Evolutionary conservation across 2,797 vertebrate genomes (phyloP), one percentile per base, ranked within the genome.

Genomic region (Galagoides demidoff): DNA sequence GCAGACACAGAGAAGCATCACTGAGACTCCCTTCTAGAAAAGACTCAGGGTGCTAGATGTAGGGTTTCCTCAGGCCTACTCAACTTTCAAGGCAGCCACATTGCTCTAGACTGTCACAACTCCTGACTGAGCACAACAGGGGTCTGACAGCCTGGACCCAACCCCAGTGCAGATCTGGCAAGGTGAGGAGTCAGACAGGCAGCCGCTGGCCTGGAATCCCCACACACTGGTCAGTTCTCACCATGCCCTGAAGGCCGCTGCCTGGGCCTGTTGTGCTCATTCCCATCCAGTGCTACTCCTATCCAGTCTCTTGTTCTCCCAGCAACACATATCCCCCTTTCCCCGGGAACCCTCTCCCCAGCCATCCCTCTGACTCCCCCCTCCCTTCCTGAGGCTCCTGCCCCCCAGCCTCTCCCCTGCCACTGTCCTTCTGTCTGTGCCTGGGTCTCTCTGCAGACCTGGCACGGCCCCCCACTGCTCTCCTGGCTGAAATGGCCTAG

Each of bases 241-340:
- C 34, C 0, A 0, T 27, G 25, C 20, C 27, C 86, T 77, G 34
- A 31, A 19, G 45, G 5, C 7, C 37, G 14, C 7, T 6, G 27
- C 45, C 45, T 20, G 2, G 52, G 23, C n/a, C 34, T 37, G 4
- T 6, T 49, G 34, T 25, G 17, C 13, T 64, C 61, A 45, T 70
- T 76, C 71, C 37, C 63, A 71, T 73, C 45, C 11, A 0, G 25
- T 10, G 6, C 82, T 57, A 13, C 31, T 17, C 8, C 22, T 37
- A 2, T 1, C 5, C 14, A 27, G 19, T 20, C 57, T 74, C 29
- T 49, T 19, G 7, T 23, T 22, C 12, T 55, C 14, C 57, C 14
- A 1, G 17, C 13, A 25, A 13, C 45, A 68, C 7, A 49, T 8
- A 31, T 19, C 63, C 5, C 10, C 31, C 3, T 49, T 49, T 14